These are phyloP conservation scores for Corythoichthys intestinalis DNA, from an alignment of 2,113 vertebrate species.

Conservation along the genomic window DNA sequence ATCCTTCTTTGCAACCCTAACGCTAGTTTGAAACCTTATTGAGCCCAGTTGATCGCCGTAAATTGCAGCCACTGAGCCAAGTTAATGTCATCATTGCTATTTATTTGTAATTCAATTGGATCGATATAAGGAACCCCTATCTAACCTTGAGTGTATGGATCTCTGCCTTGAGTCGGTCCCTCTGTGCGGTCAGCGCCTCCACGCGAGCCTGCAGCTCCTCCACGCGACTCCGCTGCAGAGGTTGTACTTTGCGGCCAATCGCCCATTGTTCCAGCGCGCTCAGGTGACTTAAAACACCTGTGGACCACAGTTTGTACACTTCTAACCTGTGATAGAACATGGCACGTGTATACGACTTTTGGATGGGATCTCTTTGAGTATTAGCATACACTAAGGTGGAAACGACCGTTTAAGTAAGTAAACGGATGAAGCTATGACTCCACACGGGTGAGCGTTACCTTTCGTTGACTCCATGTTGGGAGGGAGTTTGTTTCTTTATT, in stretches of 20 bases:
- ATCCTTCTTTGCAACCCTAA: no score
- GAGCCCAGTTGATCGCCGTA: no score
- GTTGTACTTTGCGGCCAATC: conserved; percentile 12
- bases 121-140: no score
- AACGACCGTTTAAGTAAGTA: neutral
- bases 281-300: conserved; percentile 63
- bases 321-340: neutral
- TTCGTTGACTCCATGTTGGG: conserved; percentile 30
- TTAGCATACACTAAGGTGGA: neutral
- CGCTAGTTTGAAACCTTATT: no score
- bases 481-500: neutral
- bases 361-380: neutral
- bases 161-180: conserved; percentile 56
- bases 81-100: no score
- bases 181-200: conserved; percentile 45
- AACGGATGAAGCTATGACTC: neutral
- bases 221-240: conserved; percentile 37
- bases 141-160: conserved; percentile 49
- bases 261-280: conserved; percentile 49
- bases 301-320: neutral
- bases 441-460: conserved; percentile 26
- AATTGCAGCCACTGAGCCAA: no score
- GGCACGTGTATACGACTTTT: neutral
- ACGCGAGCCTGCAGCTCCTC: conserved; percentile 45
- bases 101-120: no score